Evolutionary conservation across 2,797 vertebrate species (phyloP).

Genomic region (Sebastes taczanowskii): DNA sequence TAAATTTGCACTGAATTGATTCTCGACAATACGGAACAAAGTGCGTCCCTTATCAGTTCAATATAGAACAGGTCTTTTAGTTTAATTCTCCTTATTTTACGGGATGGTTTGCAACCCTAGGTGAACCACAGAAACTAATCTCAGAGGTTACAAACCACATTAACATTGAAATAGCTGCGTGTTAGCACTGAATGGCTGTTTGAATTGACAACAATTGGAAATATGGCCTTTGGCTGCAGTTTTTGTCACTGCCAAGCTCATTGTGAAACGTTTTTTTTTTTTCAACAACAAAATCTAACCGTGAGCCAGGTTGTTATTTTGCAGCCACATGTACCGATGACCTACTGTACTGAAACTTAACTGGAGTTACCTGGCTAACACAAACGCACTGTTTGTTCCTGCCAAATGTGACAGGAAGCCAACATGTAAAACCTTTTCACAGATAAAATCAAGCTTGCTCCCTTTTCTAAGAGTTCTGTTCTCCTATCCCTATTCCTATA

Average conservation of each 20-base stretch:
- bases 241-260: background rate
- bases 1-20: no score
- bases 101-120: no score
- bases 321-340: background rate
- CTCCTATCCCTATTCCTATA: background rate
- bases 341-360: background rate
- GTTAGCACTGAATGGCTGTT: background rate
- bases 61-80: no score
- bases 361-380: background rate
- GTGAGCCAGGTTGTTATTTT: background rate
- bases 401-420: background rate
- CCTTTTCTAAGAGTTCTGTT: background rate
- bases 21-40: no score
- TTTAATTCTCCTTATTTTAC: no score
- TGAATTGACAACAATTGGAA: background rate
- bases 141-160: conserved; percentile 2
- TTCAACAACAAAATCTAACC: background rate
- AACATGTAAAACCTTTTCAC: background rate
- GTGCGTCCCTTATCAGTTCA: no score
- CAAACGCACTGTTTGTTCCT: background rate
- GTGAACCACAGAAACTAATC: background rate
- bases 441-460: background rate
- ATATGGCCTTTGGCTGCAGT: background rate
- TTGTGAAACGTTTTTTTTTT: conserved; percentile 1
- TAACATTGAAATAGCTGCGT: background rate